phyloP scores from a whole-genome alignment of 2,113 vertebrate species.

The Mirza zaza region DNA sequence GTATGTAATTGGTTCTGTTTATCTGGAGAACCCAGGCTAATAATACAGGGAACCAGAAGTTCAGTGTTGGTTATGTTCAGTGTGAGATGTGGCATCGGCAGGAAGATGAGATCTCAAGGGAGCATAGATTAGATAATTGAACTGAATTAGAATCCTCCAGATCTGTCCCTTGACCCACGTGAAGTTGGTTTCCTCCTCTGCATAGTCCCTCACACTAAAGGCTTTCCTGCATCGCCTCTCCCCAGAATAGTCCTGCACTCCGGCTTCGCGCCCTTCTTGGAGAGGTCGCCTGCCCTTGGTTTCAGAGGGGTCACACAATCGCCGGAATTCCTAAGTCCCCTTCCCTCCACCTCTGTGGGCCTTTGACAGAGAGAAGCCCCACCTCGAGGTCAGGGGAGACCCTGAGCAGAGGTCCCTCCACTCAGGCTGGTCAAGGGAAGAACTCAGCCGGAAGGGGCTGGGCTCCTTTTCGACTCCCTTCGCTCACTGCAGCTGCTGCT shows the following conservation, averaged over 20 bases:
- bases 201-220: neutral
- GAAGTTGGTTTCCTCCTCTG: neutral
- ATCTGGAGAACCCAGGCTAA: neutral
- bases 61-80: neutral
- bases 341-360: neutral
- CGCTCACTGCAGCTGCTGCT: neutral
- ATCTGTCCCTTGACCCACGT: neutral
- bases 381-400: neutral
- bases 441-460: neutral
- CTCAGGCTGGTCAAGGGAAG: too few species aligned
- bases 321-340: neutral
- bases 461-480: neutral
- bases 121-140: neutral
- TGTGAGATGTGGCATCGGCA: neutral
- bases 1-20: neutral
- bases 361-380: neutral
- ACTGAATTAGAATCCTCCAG: neutral
- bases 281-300: neutral
- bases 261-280: neutral
- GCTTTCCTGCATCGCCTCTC: neutral
- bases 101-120: neutral
- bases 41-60: neutral
- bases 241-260: neutral
- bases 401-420: neutral
- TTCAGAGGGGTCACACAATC: neutral